A percentile compares a stretch with the other conserved stretches of the same genome.
These are phyloP conservation scores for Aporophyla lueneburgensis DNA, from an alignment of 2,888 invertebrate genomes.

Conservation along the genomic window DNA sequence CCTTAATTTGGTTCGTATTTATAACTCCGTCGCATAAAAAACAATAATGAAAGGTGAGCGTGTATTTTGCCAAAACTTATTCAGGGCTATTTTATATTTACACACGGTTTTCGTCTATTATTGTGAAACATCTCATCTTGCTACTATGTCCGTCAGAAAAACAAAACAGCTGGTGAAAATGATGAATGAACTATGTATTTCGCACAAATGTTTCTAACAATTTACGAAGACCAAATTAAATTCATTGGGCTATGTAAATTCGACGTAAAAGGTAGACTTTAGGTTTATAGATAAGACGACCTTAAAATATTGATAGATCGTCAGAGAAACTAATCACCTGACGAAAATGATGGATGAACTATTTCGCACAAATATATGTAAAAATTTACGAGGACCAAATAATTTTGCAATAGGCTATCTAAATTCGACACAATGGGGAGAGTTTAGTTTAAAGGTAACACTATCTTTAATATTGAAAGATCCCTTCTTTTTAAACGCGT, in stretches of 20 bases:
- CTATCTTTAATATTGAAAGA: conserved; percentile 47
- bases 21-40: conserved; percentile 50
- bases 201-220: neutral
- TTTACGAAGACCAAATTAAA: neutral
- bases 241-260: neutral
- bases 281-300: conserved; percentile 7
- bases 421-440: neutral
- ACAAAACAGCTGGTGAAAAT: conserved; percentile 49
- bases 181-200: conserved; percentile 50
- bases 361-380: conserved; percentile 18
- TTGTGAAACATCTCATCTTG: conserved; percentile 58
- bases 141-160: conserved; percentile 41
- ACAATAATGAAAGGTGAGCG: conserved; percentile 61
- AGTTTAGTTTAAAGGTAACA: neutral
- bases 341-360: conserved; percentile 47
- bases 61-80: conserved; percentile 61
- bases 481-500: conserved; percentile 54
- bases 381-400: neutral
- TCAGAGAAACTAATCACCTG: conserved; percentile 51
- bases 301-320: conserved; percentile 50
- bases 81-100: conserved; percentile 63
- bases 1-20: conserved; percentile 57
- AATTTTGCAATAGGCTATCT: neutral
- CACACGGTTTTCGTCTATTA: conserved; percentile 61
- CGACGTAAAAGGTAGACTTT: neutral